These are phyloP conservation scores for Beris morrisii DNA, from an alignment of 2,888 invertebrate genomes.

Conservation along the genomic window DNA sequence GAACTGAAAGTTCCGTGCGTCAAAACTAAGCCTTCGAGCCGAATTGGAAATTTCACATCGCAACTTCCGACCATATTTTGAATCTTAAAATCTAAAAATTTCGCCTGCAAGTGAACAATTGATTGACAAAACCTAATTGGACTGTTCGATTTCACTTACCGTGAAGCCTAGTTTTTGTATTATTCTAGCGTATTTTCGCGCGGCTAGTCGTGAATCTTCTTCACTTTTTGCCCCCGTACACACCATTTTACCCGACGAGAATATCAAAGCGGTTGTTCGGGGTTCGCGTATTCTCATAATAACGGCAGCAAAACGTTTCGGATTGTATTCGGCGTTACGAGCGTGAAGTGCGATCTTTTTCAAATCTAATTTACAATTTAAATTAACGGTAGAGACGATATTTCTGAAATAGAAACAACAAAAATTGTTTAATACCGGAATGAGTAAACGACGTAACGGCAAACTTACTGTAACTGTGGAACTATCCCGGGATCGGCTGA, in stretches of 20 bases:
- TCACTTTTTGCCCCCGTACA: conserved; percentile 84
- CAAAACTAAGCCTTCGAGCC: conserved; percentile 71
- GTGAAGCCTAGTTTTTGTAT: conserved; percentile 81
- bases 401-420: conserved; percentile 66
- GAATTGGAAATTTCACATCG: conserved; percentile 76
- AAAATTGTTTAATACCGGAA: conserved; percentile 5
- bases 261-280: conserved; percentile 77
- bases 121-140: conserved; percentile 7
- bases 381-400: conserved; percentile 96
- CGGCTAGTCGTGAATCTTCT: conserved; percentile 74
- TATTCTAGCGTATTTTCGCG: conserved; percentile 81
- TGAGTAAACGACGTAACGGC: background rate
- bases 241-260: conserved; percentile 82
- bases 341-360: conserved; percentile 97
- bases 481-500: conserved; percentile 92
- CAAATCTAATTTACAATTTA: conserved; percentile 91
- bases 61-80: conserved; percentile 81
- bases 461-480: conserved; percentile 65
- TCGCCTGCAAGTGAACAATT: conserved; percentile 62
- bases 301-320: conserved; percentile 98
- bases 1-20: conserved; percentile 77
- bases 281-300: conserved; percentile 94
- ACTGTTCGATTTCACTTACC: conserved; percentile 55
- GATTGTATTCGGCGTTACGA: conserved; percentile 98
- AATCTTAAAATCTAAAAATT: conserved; percentile 80